Percentiles rank a stretch among this genome's conserved stretches.
phyloP scores from a whole-genome alignment of 2,113 vertebrate genomes.

The Lampris megalopsis region DNA sequence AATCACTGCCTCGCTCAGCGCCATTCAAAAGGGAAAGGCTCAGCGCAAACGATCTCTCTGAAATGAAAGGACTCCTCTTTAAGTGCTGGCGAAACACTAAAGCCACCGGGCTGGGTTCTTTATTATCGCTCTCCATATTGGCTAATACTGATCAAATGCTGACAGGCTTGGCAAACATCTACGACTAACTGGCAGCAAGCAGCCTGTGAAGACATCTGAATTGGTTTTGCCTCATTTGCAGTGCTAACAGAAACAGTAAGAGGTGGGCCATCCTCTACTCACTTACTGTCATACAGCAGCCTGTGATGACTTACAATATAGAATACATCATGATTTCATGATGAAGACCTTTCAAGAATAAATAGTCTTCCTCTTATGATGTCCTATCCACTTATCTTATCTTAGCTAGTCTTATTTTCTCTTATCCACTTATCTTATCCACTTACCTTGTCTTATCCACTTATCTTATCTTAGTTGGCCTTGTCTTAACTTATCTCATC shows the following conservation, averaged over 20 bases:
- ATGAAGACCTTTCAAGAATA: no score
- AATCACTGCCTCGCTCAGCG: constrained; percentile 29
- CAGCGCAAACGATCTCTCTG: neutral
- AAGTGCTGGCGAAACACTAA: constrained; percentile 8
- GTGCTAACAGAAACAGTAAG: neutral
- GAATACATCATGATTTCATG: no score
- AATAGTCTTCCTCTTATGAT: no score
- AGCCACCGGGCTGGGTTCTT: neutral
- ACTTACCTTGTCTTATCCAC: no score
- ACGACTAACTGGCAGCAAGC: neutral
- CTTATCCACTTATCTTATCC: no score
- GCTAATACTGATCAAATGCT: neutral
- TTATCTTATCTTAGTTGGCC: no score
- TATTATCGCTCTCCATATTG: neutral
- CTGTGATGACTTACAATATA: no score
- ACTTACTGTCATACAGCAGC: no score
- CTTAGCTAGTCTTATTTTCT: no score
- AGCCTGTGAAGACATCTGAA: neutral
- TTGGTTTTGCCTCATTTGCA: constrained; percentile 5
- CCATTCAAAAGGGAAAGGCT: constrained; percentile 19
- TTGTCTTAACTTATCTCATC: no score
- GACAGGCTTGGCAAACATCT: constrained; percentile 6
- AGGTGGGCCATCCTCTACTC: no score
- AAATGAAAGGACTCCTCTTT: constrained; percentile 2
- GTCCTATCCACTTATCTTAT: no score